These are phyloP conservation scores for Falcaria lacertinaria DNA, from an alignment of 2,888 invertebrate genomes.

Conservation along the genomic window DNA sequence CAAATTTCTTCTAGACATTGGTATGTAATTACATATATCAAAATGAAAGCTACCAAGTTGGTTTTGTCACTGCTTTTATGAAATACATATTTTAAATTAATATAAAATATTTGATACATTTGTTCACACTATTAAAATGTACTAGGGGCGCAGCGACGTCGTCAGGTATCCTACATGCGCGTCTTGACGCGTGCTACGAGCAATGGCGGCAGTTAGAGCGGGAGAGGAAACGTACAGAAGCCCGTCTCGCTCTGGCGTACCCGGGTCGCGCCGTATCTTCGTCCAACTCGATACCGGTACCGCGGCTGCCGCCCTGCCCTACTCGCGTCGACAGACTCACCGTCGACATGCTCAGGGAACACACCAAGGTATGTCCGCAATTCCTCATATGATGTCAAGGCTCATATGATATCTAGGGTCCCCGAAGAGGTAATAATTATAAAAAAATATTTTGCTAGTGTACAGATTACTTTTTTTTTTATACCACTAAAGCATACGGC, in stretches of 20 bases:
- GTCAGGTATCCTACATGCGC: slow-evolving; percentile 83
- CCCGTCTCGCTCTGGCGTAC: slow-evolving; percentile 86
- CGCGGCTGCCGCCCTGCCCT: slow-evolving; percentile 87
- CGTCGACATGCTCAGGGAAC: slow-evolving; percentile 89
- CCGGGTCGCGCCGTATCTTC: slow-evolving; percentile 89
- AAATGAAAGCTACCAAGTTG: too few relatives aligned
- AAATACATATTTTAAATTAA: too few relatives aligned
- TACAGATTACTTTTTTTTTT: too few relatives aligned
- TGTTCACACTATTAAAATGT: slow-evolving; percentile 29
- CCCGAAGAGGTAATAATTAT: too few relatives aligned
- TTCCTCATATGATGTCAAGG: too few relatives aligned
- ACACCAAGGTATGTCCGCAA: slow-evolving; percentile 84
- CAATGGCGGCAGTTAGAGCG: slow-evolving; percentile 89
- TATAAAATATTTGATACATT: too few relatives aligned
- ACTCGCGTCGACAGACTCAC: slow-evolving; percentile 88
- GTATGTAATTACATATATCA: too few relatives aligned
- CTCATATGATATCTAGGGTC: too few relatives aligned
- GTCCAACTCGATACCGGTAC: slow-evolving; percentile 86
- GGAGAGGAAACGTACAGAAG: slow-evolving; percentile 89
- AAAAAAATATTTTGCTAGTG: too few relatives aligned
- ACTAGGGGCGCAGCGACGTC: slow-evolving; percentile 69
- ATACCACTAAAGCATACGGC: too few relatives aligned
- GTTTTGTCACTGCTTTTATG: too few relatives aligned
- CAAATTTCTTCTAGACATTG: too few relatives aligned
- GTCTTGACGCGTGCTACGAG: slow-evolving; percentile 88